phyloP scores from a whole-genome alignment of 2,113 vertebrate genomes.

The Tetrao urogallus region DNA sequence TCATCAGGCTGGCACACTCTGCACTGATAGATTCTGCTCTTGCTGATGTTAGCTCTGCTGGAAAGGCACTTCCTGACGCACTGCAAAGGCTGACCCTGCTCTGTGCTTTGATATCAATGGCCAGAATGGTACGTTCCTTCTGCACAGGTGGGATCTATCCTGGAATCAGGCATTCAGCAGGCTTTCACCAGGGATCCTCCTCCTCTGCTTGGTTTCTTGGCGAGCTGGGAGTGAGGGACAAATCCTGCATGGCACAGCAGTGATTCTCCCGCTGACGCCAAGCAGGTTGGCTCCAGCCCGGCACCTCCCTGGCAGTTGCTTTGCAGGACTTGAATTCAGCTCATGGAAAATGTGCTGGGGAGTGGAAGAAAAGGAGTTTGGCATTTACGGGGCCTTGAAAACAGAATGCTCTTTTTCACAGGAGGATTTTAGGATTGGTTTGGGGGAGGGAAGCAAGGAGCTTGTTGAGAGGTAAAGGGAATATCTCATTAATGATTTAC shows the following conservation, averaged over 20 bases:
- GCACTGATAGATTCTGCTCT: not conserved
- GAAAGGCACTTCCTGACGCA: not conserved
- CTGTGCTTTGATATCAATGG: not conserved
- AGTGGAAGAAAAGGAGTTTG: constrained; percentile 30
- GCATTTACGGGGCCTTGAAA: not conserved
- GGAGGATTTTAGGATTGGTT: constrained; percentile 10
- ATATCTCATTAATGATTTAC: constrained; percentile 67
- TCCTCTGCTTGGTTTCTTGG: not conserved
- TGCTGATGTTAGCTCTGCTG: not conserved
- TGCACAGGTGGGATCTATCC: not conserved
- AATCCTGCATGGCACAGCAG: not conserved
- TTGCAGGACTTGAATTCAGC: not conserved
- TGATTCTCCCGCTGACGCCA: not conserved
- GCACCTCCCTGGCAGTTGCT: not conserved
- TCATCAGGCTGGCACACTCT: not conserved
- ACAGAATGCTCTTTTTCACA: constrained; percentile 30
- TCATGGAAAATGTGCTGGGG: constrained; percentile 31
- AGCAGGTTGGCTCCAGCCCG: constrained; percentile 17
- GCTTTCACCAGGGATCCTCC: not conserved
- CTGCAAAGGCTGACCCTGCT: not conserved
- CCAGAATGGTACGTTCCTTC: not conserved
- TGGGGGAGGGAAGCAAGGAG: constrained; percentile 23
- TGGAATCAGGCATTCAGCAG: not conserved
- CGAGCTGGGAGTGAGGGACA: not conserved
- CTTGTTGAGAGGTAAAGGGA: constrained; percentile 58